phyloP scores from a whole-genome alignment of 2,797 vertebrate species.

The Brachymystax lenok region DNA sequence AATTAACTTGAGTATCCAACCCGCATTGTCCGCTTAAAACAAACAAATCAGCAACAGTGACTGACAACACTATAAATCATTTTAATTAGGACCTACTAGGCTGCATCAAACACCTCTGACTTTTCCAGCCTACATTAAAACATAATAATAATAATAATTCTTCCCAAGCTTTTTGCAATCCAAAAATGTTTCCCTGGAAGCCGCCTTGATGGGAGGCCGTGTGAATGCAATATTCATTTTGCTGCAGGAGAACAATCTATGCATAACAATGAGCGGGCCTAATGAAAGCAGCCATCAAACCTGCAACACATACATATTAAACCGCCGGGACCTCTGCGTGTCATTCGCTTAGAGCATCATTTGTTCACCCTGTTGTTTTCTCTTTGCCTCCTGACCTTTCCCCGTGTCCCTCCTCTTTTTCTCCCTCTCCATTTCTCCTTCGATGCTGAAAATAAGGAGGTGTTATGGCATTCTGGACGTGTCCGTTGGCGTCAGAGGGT shows the following conservation, averaged over 20 bases:
- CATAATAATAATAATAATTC: conserved; percentile 66
- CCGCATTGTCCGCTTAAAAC: conserved; percentile 28
- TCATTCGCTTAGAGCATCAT: conserved; percentile 93
- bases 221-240: conserved; percentile 99
- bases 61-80: conserved; percentile 67
- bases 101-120: background rate
- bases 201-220: conserved; percentile 58
- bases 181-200: conserved; percentile 72
- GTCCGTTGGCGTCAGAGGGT: background rate
- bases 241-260: conserved; percentile 99
- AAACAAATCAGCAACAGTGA: conserved; percentile 37
- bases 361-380: conserved; percentile 81
- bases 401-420: conserved; percentile 33
- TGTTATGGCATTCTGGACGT: background rate
- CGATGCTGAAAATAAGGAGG: background rate
- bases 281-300: conserved; percentile 99
- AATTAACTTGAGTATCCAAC: background rate
- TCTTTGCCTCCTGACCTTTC: conserved; percentile 75
- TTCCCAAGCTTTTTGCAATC: conserved; percentile 61
- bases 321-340: conserved; percentile 91
- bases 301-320: conserved; percentile 99
- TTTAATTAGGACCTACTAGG: conserved; percentile 65
- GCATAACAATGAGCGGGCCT: conserved; percentile 99
- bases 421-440: background rate
- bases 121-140: conserved; percentile 54